phyloP scores from a whole-genome alignment of 2,888 invertebrate species.

The Cephus rjabovi region DNA sequence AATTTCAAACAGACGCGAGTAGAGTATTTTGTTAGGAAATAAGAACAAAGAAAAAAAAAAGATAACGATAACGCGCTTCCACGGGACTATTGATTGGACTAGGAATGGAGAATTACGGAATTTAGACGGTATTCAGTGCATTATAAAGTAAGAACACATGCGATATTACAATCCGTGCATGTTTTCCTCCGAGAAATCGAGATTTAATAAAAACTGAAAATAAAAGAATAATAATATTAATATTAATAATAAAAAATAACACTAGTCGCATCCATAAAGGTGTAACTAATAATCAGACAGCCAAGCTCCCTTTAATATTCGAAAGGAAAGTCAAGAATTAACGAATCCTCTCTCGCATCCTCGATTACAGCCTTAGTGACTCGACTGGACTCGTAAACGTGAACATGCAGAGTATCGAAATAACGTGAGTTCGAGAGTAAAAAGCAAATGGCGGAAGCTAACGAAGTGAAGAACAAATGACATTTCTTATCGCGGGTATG shows the following conservation, averaged over 20 bases:
- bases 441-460: neutral
- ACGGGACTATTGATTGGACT: neutral
- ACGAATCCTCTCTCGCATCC: neutral
- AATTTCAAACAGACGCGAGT: neutral
- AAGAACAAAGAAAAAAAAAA: neutral
- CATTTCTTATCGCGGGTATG: neutral
- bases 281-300: neutral
- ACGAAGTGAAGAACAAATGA: neutral
- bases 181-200: conserved; percentile 14
- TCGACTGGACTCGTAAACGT: neutral
- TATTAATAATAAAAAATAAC: neutral
- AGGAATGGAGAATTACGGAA: neutral
- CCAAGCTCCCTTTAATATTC: neutral
- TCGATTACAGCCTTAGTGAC: neutral
- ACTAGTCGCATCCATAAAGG: neutral
- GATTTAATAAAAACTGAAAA: neutral
- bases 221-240: neutral
- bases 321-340: neutral
- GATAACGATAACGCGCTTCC: neutral
- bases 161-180: conserved; percentile 32
- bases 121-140: conserved; percentile 20
- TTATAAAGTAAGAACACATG: conserved; percentile 27
- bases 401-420: neutral
- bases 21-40: neutral
- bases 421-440: neutral